phyloP scores from a whole-genome alignment of 2,797 vertebrate genomes.

The Enteromius fasciolatus region DNA sequence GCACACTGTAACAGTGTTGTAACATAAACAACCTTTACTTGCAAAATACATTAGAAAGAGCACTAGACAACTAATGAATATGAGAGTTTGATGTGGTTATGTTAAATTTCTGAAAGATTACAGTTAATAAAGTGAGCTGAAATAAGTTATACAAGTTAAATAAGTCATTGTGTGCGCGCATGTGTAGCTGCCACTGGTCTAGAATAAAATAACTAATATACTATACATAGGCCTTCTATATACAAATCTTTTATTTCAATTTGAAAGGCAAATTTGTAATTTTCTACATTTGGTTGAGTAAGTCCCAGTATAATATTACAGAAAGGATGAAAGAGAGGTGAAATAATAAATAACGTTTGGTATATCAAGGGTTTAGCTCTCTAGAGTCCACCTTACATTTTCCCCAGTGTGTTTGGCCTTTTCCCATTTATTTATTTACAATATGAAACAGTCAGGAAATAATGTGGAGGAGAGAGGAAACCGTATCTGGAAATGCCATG shows the following conservation, averaged over 20 bases:
- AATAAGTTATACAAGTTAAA: not conserved
- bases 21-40: not conserved
- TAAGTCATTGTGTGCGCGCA: not conserved
- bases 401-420: not conserved
- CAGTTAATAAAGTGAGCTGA: not conserved
- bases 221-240: not conserved
- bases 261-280: not conserved
- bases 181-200: not conserved
- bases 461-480: not conserved
- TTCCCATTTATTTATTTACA: not conserved
- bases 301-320: not conserved
- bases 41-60: not conserved
- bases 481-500: not conserved
- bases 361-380: not conserved
- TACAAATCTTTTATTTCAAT: not conserved
- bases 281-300: not conserved
- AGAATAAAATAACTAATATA: not conserved
- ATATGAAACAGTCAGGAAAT: not conserved
- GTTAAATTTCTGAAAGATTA: not conserved
- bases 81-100: not conserved
- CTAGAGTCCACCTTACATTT: not conserved
- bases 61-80: not conserved
- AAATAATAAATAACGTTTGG: not conserved
- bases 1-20: not conserved
- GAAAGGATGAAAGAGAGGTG: not conserved